Conservation (phyloP, 2,797 vertebrate species). For the Sebastes itinus region DNA sequence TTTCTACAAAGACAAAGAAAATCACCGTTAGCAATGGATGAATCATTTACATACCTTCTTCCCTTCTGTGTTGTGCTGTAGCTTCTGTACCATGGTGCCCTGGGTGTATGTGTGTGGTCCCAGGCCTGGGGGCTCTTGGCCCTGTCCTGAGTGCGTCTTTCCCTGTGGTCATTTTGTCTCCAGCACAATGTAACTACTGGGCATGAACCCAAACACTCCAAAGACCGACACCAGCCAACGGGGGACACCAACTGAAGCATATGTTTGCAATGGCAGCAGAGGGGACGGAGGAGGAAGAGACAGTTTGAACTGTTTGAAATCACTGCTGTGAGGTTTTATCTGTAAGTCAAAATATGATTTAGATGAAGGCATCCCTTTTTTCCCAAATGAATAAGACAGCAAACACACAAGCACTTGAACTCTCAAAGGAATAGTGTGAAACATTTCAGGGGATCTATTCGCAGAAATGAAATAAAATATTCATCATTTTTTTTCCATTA, state of each 20-base stretch:
- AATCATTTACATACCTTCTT: constrained; percentile 45
- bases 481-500: too few relatives aligned
- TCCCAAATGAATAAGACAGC: background rate
- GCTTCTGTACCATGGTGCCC: constrained; percentile 27
- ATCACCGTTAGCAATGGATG: constrained; percentile 9
- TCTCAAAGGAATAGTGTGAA: too few relatives aligned
- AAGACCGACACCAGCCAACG: constrained; percentile 60
- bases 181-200: constrained; percentile 68
- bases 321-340: constrained; percentile 3
- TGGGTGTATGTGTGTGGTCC: constrained; percentile 58
- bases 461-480: too few relatives aligned
- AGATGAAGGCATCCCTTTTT: background rate
- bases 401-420: background rate
- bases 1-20: constrained; percentile 36
- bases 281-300: constrained; percentile 18
- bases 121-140: constrained; percentile 58
- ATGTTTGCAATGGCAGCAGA: constrained; percentile 54
- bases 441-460: fast-evolving
- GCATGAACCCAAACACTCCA: constrained; percentile 73
- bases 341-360: constrained; percentile 12
- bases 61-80: constrained; percentile 21
- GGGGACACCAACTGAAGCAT: constrained; percentile 62
- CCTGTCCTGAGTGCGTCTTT: constrained; percentile 53
- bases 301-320: background rate
- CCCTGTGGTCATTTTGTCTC: constrained; percentile 72